Base-by-base conservation (phyloP, 1,140 invertebrate species). In the Cydia strobilella region DNA sequence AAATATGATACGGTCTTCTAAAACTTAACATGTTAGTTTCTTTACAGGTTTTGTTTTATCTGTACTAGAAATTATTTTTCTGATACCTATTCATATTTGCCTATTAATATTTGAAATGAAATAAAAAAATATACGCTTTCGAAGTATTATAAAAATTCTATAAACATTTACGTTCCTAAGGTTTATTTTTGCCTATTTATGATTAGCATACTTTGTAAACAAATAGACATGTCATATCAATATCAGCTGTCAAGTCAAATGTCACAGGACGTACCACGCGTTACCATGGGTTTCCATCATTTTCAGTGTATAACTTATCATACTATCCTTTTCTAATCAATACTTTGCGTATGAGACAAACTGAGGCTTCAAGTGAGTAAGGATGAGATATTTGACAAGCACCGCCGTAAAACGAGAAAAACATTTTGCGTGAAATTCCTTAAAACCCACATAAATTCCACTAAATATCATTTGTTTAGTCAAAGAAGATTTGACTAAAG, bases 401-500 rank as follows among this genome's bases (percentile, higher is more conserved):
- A 23, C 20, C 20, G 12, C 23, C 18, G 54, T 23, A 23, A 59
- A 59, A 59, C 54, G 54, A 59, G 18, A 59, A 59, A 23, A 59
- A 59, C 54, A 59, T 23, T 59, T 59, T 23, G 54, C n/a, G 18
- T 59, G 54, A 59, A 59, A 59, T 59, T 59, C 54, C 20, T 59
- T 59, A 23, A 59, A 59, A 59, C 54, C 54, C 54, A 59, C 54
- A 59, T 59, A 20, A 59, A 59, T 59, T 59, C 20, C 18, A 23
- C 9, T 10, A 59, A 59, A 59, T 59, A 59, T 59, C 20, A 10
- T 59, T 59, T 54, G 13, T 15, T 15, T n/a, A n/a, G n/a, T n/a
- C n/a, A n/a, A n/a, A n/a, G n/a, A n/a, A n/a, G n/a, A n/a, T 48
- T 59, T 59, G 2, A 59, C 54, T 15, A 59, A 23, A 59, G 54